Conservation (phyloP, 2,888 invertebrate species). For the Sphinx pinastri region DNA sequence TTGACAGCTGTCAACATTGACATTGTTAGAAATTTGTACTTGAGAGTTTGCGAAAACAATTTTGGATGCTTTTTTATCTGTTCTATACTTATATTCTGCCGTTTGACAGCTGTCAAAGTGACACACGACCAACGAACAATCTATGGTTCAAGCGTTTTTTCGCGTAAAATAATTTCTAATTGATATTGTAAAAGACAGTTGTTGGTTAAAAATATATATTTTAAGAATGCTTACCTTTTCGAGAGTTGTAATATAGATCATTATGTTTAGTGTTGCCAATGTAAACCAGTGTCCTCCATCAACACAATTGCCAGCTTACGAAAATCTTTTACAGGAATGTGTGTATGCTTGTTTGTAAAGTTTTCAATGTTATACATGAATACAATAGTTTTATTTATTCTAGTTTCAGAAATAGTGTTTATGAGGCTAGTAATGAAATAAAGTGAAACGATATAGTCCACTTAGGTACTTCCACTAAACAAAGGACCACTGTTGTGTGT, state of each 20-base stretch:
- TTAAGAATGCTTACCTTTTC: slow-evolving; percentile 17
- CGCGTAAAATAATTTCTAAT: not conserved
- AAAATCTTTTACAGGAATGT: slow-evolving; percentile 17
- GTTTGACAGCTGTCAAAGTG: slow-evolving; percentile 20
- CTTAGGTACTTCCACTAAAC: not conserved
- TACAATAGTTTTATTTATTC: not conserved
- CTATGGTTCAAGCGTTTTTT: not conserved
- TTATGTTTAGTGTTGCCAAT: slow-evolving; percentile 40
- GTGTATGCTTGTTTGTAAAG: not conserved
- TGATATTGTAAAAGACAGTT: slow-evolving; percentile 21
- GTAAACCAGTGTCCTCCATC: slow-evolving; percentile 43
- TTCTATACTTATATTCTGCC: not conserved
- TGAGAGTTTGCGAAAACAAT: not conserved
- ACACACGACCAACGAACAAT: not conserved
- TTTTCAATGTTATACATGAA: not conserved
- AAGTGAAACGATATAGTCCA: not conserved
- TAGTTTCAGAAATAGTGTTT: not conserved
- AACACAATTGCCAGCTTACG: slow-evolving; percentile 38
- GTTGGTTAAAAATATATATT: slow-evolving; percentile 8
- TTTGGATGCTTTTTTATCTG: slow-evolving; percentile 15
- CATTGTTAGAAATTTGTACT: not conserved
- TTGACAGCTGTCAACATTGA: slow-evolving; percentile 21
- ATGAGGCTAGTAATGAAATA: not conserved
- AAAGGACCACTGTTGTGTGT: slow-evolving; percentile 7
- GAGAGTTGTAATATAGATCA: slow-evolving; percentile 20